These are phyloP conservation scores for Empidonax traillii DNA, from an alignment of 2,113 vertebrate species.

Conservation along the genomic window DNA sequence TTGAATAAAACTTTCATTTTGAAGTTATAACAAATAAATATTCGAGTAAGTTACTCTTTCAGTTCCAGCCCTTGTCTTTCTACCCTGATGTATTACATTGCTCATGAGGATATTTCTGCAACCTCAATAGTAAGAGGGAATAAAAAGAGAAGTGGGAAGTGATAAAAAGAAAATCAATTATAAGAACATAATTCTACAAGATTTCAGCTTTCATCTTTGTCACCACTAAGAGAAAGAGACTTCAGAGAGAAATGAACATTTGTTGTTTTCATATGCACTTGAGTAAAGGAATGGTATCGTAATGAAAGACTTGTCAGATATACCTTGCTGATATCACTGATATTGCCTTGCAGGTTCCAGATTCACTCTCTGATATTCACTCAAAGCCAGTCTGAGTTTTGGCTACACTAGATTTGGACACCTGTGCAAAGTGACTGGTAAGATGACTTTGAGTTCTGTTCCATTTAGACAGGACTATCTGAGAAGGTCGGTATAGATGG, in stretches of 20 bases:
- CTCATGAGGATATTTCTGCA: constrained; percentile 43
- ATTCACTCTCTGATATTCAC: constrained; percentile 15
- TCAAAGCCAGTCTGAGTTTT: constrained; percentile 23
- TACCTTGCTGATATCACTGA: constrained; percentile 4
- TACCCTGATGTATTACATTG: neutral
- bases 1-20: neutral
- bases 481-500: neutral
- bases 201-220: constrained; percentile 54
- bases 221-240: neutral
- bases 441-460: neutral
- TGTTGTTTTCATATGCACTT: constrained; percentile 4
- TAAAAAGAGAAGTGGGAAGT: constrained; percentile 47
- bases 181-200: constrained; percentile 21
- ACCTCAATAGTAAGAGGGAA: neutral
- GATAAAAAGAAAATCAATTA: constrained; percentile 47
- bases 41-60: neutral
- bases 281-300: constrained; percentile 41
- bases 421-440: neutral
- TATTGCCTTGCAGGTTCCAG: neutral
- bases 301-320: constrained; percentile 21
- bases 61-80: neutral
- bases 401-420: neutral
- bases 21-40: constrained; percentile 11
- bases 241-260: constrained; percentile 48
- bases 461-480: neutral